A percentile compares a stretch with the other conserved stretches of the same genome.
Evolutionary conservation across 2,797 vertebrate species (phyloP).

Genomic region (Leptodactylus fallax): DNA sequence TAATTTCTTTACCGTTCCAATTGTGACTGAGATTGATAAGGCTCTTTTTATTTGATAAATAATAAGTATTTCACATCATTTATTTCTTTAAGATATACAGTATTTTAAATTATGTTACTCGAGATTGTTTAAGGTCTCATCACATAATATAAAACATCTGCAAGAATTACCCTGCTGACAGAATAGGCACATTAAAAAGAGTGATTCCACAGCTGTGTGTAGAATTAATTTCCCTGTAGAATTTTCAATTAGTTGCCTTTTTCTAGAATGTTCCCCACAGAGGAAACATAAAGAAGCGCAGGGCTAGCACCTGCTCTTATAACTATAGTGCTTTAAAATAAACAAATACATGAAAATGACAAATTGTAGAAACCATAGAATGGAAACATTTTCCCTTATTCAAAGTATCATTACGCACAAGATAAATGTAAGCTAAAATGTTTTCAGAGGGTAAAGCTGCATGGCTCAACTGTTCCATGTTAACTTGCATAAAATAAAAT

Average conservation of each 20-base stretch:
- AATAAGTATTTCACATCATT: neutral
- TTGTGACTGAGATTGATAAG: too few relatives aligned
- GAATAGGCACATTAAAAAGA: slow-evolving; percentile 75
- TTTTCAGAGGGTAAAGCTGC: neutral
- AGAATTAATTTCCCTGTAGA: slow-evolving; percentile 78
- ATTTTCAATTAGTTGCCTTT: slow-evolving; percentile 74
- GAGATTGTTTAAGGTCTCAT: slow-evolving; percentile 74
- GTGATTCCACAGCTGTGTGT: slow-evolving; percentile 84
- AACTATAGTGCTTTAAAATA: slow-evolving; percentile 68
- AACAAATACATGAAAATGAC: slow-evolving; percentile 50
- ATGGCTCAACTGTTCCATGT: neutral
- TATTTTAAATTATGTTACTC: slow-evolving; percentile 59
- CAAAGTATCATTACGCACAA: neutral
- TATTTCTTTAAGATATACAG: neutral
- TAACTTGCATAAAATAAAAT: neutral
- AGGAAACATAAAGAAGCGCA: slow-evolving; percentile 73
- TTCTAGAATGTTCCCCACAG: slow-evolving; percentile 70
- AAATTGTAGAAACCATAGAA: slow-evolving; percentile 13
- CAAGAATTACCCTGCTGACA: slow-evolving; percentile 79
- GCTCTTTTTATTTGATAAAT: neutral
- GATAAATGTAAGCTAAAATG: neutral
- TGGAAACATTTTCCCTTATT: neutral
- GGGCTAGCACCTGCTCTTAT: slow-evolving; percentile 80
- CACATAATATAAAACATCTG: slow-evolving; percentile 85
- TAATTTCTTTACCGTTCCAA: too few relatives aligned